Conservation (phyloP, 2,113 vertebrate species). For the Petrocephalus microphthalmus region DNA sequence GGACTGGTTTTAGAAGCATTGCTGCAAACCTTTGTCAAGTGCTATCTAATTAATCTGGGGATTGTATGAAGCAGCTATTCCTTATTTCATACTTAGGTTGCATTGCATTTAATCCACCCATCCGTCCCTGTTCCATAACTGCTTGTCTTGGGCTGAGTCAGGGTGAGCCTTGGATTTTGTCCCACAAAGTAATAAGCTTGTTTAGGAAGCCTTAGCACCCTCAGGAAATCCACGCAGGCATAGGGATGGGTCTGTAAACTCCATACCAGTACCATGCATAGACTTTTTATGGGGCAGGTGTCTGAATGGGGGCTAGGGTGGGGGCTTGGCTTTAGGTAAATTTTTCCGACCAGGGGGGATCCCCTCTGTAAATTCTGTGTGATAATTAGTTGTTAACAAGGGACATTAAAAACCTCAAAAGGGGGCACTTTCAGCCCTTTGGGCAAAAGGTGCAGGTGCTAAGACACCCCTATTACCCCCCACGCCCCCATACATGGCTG, state of each 20-base stretch:
- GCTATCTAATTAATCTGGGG: not conserved
- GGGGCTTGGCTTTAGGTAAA: not conserved
- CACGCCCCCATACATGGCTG: not conserved
- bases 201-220: not conserved
- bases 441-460: not conserved
- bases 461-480: not conserved
- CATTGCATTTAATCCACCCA: not conserved
- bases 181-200: not conserved
- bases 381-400: not conserved
- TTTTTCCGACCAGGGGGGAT: not conserved
- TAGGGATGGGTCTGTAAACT: not conserved
- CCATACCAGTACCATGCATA: not conserved
- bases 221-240: not conserved
- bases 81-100: not conserved
- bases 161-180: not conserved
- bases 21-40: not conserved
- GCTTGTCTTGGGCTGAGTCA: not conserved
- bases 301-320: not conserved
- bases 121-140: not conserved
- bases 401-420: not conserved
- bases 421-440: not conserved
- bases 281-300: no score
- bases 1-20: not conserved
- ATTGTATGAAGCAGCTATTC: not conserved
- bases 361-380: not conserved